These are phyloP conservation scores for Timandra comae DNA, from an alignment of 2,888 invertebrate species.

Conservation along the genomic window DNA sequence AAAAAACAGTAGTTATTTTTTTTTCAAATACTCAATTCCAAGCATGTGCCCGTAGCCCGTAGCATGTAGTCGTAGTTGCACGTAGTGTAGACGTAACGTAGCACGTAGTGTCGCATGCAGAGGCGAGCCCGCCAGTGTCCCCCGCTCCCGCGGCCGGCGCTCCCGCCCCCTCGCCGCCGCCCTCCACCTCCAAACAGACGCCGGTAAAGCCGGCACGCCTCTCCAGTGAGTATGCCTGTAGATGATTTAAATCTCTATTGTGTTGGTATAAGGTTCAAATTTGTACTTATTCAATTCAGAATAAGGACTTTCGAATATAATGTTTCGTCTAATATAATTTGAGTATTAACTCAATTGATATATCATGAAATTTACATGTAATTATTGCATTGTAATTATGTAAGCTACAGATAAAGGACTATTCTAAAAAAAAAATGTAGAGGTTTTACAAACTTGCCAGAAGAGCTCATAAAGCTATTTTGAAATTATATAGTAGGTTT, in stretches of 20 bases:
- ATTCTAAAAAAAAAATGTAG: too few species aligned
- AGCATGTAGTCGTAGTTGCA: conserved; percentile 44
- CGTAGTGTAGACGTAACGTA: conserved; percentile 59
- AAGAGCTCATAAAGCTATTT: too few species aligned
- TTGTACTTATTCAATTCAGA: too few species aligned
- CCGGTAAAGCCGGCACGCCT: conserved; percentile 68
- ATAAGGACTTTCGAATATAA: conserved; percentile 6
- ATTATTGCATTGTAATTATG: too few species aligned
- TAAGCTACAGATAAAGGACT: too few species aligned
- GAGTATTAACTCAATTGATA: too few species aligned
- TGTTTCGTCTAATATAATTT: conserved; percentile 1
- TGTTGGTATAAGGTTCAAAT: conserved; percentile 25
- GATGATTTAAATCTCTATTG: conserved; percentile 11
- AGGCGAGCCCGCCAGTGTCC: conserved; percentile 27
- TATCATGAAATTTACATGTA: too few species aligned
- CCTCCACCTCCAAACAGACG: conserved; percentile 47
- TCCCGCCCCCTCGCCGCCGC: conserved; percentile 24
- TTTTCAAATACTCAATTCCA: too few species aligned
- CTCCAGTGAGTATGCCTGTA: conserved; percentile 63
- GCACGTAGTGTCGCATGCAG: conserved; percentile 75
- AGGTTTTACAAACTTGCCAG: too few species aligned
- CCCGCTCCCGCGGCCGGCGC: conserved; percentile 18
- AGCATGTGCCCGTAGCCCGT: conserved; percentile 27
- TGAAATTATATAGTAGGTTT: too few species aligned
- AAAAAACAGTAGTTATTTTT: too few species aligned